Conservation (phyloP, 2,888 invertebrate genomes). For the Cephus sareptanus region DNA sequence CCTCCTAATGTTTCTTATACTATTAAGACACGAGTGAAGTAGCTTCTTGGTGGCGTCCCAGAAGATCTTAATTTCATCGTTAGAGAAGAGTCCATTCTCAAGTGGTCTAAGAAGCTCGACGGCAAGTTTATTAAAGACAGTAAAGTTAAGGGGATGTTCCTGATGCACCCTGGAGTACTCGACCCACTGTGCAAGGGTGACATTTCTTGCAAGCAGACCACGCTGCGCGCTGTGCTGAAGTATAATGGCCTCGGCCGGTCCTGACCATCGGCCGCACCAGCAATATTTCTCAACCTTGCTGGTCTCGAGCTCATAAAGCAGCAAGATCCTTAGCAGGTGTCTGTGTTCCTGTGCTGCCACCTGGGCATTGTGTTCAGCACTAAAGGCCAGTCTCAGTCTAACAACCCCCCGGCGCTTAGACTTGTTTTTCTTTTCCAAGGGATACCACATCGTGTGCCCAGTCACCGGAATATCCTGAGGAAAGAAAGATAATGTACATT, state of each 20-base stretch:
- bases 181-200: conserved; percentile 80
- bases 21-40: conserved; percentile 81
- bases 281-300: conserved; percentile 77
- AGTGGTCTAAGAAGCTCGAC: conserved; percentile 78
- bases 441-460: conserved; percentile 94
- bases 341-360: conserved; percentile 88
- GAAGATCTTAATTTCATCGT: conserved; percentile 77
- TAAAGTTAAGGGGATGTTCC: conserved; percentile 86
- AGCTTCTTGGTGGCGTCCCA: conserved; percentile 85
- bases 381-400: conserved; percentile 84
- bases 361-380: conserved; percentile 86
- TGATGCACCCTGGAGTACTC: conserved; percentile 82
- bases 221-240: conserved; percentile 96
- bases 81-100: conserved; percentile 71
- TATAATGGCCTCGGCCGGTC: conserved; percentile 84
- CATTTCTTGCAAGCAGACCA: conserved; percentile 79
- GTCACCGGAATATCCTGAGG: conserved; percentile 88
- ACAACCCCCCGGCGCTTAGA: conserved; percentile 89
- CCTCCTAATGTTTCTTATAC: conserved; percentile 80
- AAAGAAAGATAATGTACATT: background rate
- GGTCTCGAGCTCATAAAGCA: conserved; percentile 83
- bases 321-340: conserved; percentile 79
- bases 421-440: conserved; percentile 86
- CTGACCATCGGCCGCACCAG: conserved; percentile 89
- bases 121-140: conserved; percentile 79